Percentiles rank a stretch among this genome's conserved stretches.
These are phyloP conservation scores for Rhamnusium bicolor DNA, from an alignment of 2,888 invertebrate species.

Conservation along the genomic window DNA sequence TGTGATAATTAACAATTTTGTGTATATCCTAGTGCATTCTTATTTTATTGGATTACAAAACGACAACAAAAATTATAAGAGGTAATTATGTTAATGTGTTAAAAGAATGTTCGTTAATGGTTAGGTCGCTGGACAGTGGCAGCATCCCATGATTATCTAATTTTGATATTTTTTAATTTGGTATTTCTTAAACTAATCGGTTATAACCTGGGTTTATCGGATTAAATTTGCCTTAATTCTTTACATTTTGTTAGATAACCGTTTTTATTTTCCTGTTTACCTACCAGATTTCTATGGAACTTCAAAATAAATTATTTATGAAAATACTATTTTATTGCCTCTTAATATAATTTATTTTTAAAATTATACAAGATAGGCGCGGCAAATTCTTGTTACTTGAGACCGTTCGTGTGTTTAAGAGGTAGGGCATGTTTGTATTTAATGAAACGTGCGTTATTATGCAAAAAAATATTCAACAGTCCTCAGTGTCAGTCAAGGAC, in stretches of 20 bases:
- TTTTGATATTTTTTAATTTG: not conserved
- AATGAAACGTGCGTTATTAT: constrained; percentile 15
- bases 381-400: constrained; percentile 54
- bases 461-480: not conserved
- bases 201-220: too few relatives aligned
- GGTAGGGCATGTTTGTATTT: constrained; percentile 23
- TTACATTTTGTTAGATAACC: not conserved
- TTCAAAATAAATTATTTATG: too few relatives aligned
- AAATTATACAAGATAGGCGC: constrained; percentile 44
- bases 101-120: constrained; percentile 17
- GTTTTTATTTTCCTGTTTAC: not conserved
- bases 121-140: constrained; percentile 16
- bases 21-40: constrained; percentile 10
- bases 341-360: not conserved
- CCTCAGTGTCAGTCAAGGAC: too few relatives aligned
- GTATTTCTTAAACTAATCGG: not conserved
- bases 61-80: constrained; percentile 13
- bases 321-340: not conserved
- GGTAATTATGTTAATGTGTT: constrained; percentile 27
- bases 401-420: constrained; percentile 9
- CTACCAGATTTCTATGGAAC: not conserved
- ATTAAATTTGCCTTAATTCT: not conserved
- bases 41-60: constrained; percentile 29
- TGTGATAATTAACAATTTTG: constrained; percentile 17
- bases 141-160: not conserved